phyloP scores from a whole-genome alignment of 92 coral and sea anemone species.

The Parazoanthus darwini region DNA sequence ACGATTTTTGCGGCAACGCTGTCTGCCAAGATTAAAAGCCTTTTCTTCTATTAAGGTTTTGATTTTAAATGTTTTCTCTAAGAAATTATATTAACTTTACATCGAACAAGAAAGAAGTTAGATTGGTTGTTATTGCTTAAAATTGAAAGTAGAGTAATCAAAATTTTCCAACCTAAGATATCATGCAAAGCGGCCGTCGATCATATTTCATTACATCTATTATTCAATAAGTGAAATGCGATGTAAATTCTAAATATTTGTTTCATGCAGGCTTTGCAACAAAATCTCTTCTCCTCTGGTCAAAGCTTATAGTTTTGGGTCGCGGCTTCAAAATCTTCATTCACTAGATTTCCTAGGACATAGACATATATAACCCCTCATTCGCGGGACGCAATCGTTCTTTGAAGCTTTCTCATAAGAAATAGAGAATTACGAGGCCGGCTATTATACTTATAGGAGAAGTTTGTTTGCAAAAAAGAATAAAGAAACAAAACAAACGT shows the following conservation, averaged over 20 bases:
- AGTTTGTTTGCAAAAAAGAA: constrained; percentile 19
- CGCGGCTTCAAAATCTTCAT: background rate
- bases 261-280: constrained; percentile 20
- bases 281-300: background rate
- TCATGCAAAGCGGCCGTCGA: constrained; percentile 47
- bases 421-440: background rate
- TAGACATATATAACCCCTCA: background rate
- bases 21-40: background rate
- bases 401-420: background rate
- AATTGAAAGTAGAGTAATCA: constrained; percentile 21
- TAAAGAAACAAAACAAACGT: background rate
- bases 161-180: constrained; percentile 5
- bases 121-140: constrained; percentile 4
- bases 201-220: constrained; percentile 41
- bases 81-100: background rate
- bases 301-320: background rate
- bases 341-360: background rate
- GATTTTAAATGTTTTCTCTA: background rate
- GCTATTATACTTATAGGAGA: background rate
- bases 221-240: constrained; percentile 44
- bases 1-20: constrained; percentile 20
- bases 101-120: constrained; percentile 17
- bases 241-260: constrained; percentile 41
- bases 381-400: background rate
- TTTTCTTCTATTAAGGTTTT: background rate